Base-by-base conservation (phyloP, 1,140 invertebrate species). In the Cardiocondyla obscurior region DNA sequence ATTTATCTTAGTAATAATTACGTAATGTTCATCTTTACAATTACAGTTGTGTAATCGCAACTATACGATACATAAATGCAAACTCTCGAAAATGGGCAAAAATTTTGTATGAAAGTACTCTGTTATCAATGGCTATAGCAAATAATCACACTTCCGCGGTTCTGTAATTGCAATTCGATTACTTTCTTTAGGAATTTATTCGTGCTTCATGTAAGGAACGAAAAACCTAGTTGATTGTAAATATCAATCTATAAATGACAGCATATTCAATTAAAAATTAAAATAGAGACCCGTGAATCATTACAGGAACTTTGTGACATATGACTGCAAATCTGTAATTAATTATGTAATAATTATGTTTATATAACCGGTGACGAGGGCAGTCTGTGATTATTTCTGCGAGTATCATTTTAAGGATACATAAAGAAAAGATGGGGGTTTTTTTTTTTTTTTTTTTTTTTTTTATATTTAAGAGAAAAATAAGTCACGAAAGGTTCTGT, bases 11-110 rank as follows among this genome's bases (percentile, higher is more conserved):
- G n/a, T n/a, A n/a, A n/a, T n/a, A n/a, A n/a, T n/a, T 73, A 16
- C n/a, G 22, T 30, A 36, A 39, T 73, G 60, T 60, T 74, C 60
- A 60, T 74, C n/a, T 28, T n/a, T 19, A 39, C n/a, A 57, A 58
- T 74, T 60, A 60, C 51, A 73, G 16, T 73, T 51, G 30, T 72
- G n/a, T n/a, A n/a, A n/a, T 30, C 16, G 14, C 60, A 57, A 39
- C 3, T 69, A 12, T 14, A 8, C 12, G 51, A 58, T 30, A 57
- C 8, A 10, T 5, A 39, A n/a, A 58, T 36, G 22, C 36, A 58
- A 74, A 58, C 28, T 73, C 14, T 14, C 58, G 10, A 25, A 39
- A 28, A 58, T 2, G 12, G n/a, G 28, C 2, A 1, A 55, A 44
- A 73, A 6, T 19, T 22, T 4, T 33, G n/a, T 30, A 3, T 44